Base-by-base conservation (phyloP, 2,888 invertebrate genomes). In the Diploptera punctata region DNA sequence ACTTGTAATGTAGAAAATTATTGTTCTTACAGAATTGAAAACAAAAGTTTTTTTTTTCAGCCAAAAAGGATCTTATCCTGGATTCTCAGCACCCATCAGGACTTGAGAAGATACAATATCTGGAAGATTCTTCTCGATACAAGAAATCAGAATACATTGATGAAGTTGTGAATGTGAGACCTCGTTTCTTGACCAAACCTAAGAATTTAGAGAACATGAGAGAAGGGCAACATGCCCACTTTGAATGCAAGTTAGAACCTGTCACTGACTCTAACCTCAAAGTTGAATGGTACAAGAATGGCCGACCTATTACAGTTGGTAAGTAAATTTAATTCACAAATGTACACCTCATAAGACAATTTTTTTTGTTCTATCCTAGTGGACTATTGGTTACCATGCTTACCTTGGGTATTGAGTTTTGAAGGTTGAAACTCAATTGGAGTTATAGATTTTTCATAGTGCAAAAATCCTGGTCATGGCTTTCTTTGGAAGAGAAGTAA, bases 201-300 rank as follows among this genome's bases (percentile, higher is more conserved):
- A 95, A 97, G 83, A 94, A 91, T 76, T 87, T 94, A 76, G 93
- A 91, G 77, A 93, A 93, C 78, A 91, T 96, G 78, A 87, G 89
- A 68, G 97, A 98, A 86, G 93, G 96, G 54, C 91, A 94, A 77
- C 95, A 95, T 80, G 97, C 98, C 61, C 98, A 99, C 82, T 98
- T 99, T 83, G 99, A 99, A 85, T 97, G 97, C 82, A 96, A 98
- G 82, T 88, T 99, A 43, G 96, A 97, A 82, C 99, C 99, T 43
- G 95, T 98, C 9, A 97, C 97, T 5, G 99, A 99, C 85, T 90
- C 98, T 0, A 97, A 97, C 80, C 87, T 99, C 78, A 95, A 94
- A 83, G 96, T 99, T 3, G 98, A 98, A 84, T 99, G 98, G 98
- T 97, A 89, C 81, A 97, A 95, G 81, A 95, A 99, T 83, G 97